A percentile compares a stretch with the other conserved stretches of the same genome.
phyloP scores from a whole-genome alignment of 2,888 invertebrate genomes.

The Cheilosia variabilis region DNA sequence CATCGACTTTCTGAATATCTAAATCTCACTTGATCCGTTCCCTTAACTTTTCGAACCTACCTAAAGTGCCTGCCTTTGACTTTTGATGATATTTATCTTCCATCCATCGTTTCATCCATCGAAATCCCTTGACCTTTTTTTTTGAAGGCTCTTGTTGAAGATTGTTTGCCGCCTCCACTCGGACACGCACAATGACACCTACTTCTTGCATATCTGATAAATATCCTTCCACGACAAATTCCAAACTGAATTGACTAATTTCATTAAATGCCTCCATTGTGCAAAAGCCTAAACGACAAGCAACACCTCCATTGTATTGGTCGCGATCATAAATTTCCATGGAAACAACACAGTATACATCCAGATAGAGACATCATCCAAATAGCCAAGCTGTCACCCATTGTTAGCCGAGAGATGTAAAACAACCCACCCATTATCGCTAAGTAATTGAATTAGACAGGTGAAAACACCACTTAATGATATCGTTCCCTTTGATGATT shows the following conservation, averaged over 20 bases:
- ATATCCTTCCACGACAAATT: too few species aligned
- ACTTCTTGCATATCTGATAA: too few species aligned
- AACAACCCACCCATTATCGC: conserved; percentile 52
- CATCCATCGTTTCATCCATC: too few species aligned
- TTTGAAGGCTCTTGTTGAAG: too few species aligned
- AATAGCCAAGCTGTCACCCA: conserved; percentile 5
- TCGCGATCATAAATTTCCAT: background rate
- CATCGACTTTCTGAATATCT: too few species aligned
- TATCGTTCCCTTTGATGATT: conserved; percentile 59
- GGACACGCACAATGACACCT: too few species aligned
- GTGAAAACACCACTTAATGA: conserved; percentile 70
- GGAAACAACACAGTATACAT: background rate
- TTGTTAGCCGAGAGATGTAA: conserved; percentile 25
- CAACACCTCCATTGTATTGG: background rate
- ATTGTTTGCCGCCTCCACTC: too few species aligned
- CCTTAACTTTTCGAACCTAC: too few species aligned
- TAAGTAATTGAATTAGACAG: conserved; percentile 68
- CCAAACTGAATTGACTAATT: background rate
- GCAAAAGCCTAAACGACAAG: background rate
- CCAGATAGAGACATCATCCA: background rate
- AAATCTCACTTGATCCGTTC: too few species aligned
- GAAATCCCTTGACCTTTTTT: too few species aligned
- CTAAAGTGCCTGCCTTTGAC: too few species aligned
- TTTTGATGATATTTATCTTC: too few species aligned
- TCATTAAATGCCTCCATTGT: background rate